Conservation (phyloP, 2,797 vertebrate genomes). For the Gymnopithys bicolor region DNA sequence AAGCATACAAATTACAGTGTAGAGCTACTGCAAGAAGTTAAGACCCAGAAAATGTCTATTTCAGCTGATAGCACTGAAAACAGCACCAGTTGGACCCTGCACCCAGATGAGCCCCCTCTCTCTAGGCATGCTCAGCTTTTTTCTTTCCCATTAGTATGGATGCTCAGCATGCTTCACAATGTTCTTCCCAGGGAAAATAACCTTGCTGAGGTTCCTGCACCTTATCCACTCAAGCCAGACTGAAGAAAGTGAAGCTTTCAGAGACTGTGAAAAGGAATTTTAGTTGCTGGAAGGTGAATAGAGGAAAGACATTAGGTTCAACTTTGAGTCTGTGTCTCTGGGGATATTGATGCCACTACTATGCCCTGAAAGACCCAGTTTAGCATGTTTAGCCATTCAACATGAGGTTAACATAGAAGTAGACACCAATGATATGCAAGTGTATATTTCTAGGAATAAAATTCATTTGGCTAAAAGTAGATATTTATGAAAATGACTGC, state of each 20-base stretch:
- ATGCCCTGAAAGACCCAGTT: background rate
- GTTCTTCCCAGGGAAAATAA: background rate
- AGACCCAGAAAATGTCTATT: background rate
- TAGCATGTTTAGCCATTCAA: background rate
- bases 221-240: background rate
- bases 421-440: background rate
- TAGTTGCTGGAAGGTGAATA: background rate
- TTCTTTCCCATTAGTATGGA: background rate
- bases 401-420: background rate
- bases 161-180: fast-evolving
- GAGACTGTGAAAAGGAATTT: background rate
- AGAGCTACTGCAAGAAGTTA: background rate
- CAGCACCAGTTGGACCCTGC: background rate
- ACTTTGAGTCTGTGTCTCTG: background rate
- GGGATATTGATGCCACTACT: background rate
- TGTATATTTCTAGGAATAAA: background rate
- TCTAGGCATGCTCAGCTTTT: background rate
- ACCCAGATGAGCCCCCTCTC: background rate
- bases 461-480: background rate
- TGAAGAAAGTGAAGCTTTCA: fast-evolving
- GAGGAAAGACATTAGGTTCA: background rate
- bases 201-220: background rate
- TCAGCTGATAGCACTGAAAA: background rate
- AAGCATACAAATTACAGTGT: background rate
- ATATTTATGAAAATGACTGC: background rate